Base-by-base conservation (phyloP, 2,888 invertebrate species). In the Tachina fera region DNA sequence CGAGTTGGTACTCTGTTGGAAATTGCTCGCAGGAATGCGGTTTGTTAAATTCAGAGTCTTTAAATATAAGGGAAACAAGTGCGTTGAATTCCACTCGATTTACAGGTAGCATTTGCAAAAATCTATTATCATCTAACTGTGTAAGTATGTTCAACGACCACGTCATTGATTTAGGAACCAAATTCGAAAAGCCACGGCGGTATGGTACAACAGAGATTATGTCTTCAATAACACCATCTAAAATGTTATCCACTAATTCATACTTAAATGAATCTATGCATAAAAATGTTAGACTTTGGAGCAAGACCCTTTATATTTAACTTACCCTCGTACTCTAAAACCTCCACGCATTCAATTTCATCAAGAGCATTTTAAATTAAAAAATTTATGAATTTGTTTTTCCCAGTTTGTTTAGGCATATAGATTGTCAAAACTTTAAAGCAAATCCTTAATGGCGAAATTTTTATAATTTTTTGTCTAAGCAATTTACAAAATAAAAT, bases 1-100 rank as follows among this genome's bases (percentile, higher is more conserved):
- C 80, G n/a, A 84, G 47, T 39, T 84, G 80, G 14, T 77, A 76
- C 11, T 70, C 84, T 19, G 45, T 16, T 13, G 81, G 77, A 71
- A 79, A 60, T 56, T 84, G 79, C 41, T 70, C 31, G 19, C 75
- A 60, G n/a, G 60, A 56, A 60, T 22, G 22, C 22, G 22, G 22
- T 22, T 22, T 22, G 22, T 22, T 22, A 22, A 22, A 22, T 22
- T 22, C 22, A 22, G 22, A 3, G 22, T 60, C 58, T 39, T 51
- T 51, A 51, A 41, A 51, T 39, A 68, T 39, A 41, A 53, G 51
- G 45, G 49, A 49, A 45, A 56, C 58, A 43, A 58, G 14, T 45
- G 22, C 14, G n/a, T 19, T 71, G 22, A 71, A 71, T 22, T 56
- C 72, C 43, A 47, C 9, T 60, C 58, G 58, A 43, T 22, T 72